Evolutionary conservation across 2,797 vertebrate genomes (phyloP).

Genomic region (Typhlichthys subterraneus): DNA sequence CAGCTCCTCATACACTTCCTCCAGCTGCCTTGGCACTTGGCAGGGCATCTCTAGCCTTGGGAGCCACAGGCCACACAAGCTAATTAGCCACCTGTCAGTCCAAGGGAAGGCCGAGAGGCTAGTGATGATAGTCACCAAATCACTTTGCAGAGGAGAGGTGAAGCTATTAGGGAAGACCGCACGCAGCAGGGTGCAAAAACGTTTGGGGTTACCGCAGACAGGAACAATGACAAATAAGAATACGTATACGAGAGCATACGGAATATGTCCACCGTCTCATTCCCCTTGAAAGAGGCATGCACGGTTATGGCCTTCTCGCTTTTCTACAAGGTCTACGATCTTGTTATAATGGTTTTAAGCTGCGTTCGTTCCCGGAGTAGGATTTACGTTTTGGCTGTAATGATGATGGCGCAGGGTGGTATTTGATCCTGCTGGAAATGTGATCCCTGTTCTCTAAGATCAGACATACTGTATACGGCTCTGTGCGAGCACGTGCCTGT

Average conservation of each 20-base stretch:
- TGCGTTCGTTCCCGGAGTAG: conserved; percentile 35
- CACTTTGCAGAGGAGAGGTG: conserved; percentile 16
- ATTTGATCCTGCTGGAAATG: conserved; percentile 53
- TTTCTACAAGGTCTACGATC: conserved; percentile 34
- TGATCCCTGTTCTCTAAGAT: conserved; percentile 51
- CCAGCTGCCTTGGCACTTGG: conserved; percentile 67
- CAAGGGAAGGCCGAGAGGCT: conserved; percentile 46
- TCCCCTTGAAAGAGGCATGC: conserved; percentile 40
- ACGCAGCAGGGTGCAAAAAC: conserved; percentile 20
- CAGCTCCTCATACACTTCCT: conserved; percentile 31
- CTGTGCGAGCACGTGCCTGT: conserved; percentile 1
- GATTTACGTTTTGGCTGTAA: conserved; percentile 57
- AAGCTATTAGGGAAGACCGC: conserved; percentile 1
- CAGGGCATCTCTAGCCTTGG: conserved; percentile 41
- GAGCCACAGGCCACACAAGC: conserved; percentile 62
- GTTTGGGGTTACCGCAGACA: background rate
- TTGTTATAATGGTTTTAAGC: conserved; percentile 53
- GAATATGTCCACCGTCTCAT: conserved; percentile 7
- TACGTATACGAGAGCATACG: too few relatives aligned
- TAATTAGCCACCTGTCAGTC: conserved; percentile 76
- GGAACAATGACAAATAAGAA: too few relatives aligned
- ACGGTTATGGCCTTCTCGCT: conserved; percentile 41
- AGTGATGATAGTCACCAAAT: conserved; percentile 37
- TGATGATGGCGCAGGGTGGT: conserved; percentile 38
- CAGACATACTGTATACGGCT: conserved; percentile 12